These are phyloP conservation scores for Plebejus melissa DNA, from an alignment of 2,888 invertebrate species.

Conservation along the genomic window DNA sequence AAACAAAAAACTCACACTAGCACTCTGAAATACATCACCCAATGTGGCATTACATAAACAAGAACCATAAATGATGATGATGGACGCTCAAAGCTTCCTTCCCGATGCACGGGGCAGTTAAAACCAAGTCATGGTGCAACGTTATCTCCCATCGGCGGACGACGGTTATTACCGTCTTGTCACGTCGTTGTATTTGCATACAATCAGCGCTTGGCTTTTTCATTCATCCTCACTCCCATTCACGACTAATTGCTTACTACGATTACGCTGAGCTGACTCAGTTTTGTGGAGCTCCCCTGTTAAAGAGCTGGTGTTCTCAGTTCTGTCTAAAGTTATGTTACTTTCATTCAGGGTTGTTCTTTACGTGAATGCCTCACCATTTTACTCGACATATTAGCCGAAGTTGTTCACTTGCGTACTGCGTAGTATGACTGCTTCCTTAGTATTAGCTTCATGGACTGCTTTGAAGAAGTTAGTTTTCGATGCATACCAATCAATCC, in stretches of 20 bases:
- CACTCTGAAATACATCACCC: too few species aligned
- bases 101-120: background rate
- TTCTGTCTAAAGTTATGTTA: background rate
- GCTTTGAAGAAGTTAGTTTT: too few species aligned
- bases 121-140: slow-evolving; percentile 13
- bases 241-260: slow-evolving; percentile 34
- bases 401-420: too few species aligned
- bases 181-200: slow-evolving; percentile 66
- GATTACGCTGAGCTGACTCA: background rate
- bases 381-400: too few species aligned
- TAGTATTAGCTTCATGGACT: too few species aligned
- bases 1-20: too few species aligned
- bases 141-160: slow-evolving; percentile 15
- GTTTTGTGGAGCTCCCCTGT: background rate
- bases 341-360: background rate
- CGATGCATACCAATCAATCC: background rate
- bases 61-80: background rate
- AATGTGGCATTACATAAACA: too few species aligned
- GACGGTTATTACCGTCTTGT: slow-evolving; percentile 32
- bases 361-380: background rate
- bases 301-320: background rate
- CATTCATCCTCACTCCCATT: slow-evolving; percentile 53
- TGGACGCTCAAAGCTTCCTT: background rate
- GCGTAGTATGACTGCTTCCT: too few species aligned
- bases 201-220: slow-evolving; percentile 51